phyloP scores from a whole-genome alignment of 2,797 vertebrate genomes.

The Gouania willdenowi region DNA sequence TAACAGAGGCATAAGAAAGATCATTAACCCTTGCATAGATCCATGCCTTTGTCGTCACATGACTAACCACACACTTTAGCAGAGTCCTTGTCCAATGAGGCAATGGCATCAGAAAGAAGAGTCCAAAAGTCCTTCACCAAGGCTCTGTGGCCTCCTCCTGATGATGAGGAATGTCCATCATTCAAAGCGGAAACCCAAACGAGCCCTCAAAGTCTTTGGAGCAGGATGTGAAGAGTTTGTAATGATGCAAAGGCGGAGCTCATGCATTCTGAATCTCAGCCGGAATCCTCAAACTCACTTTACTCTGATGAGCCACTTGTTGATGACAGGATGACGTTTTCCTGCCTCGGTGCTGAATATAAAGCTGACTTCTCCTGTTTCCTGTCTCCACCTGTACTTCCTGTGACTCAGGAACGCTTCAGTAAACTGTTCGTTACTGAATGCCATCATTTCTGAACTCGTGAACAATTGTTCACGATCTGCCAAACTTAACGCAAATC shows the following conservation, averaged over 20 bases:
- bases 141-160: constrained; percentile 8
- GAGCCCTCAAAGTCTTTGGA: constrained; percentile 65
- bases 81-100: constrained; percentile 63
- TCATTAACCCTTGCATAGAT: constrained; percentile 82
- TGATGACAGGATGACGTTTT: constrained; percentile 52
- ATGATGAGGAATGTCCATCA: constrained; percentile 48
- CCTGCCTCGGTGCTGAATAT: constrained; percentile 38
- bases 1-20: constrained; percentile 70
- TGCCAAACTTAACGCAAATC: no score
- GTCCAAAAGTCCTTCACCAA: constrained; percentile 52
- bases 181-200: constrained; percentile 58
- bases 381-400: constrained; percentile 21
- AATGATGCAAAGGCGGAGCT: constrained; percentile 76
- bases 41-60: constrained; percentile 74
- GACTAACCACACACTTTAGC: constrained; percentile 68
- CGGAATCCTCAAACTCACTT: constrained; percentile 70
- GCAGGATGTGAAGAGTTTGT: constrained; percentile 29
- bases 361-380: constrained; percentile 41
- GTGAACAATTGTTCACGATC: no score
- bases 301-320: no score
- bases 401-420: no score
- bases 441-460: no score
- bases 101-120: constrained; percentile 52
- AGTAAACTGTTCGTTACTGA: no score
- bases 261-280: constrained; percentile 78